A percentile compares a stretch with the other conserved stretches of the same genome.
phyloP scores from a whole-genome alignment of 2,888 invertebrate genomes.

The Apotomis capreana region DNA sequence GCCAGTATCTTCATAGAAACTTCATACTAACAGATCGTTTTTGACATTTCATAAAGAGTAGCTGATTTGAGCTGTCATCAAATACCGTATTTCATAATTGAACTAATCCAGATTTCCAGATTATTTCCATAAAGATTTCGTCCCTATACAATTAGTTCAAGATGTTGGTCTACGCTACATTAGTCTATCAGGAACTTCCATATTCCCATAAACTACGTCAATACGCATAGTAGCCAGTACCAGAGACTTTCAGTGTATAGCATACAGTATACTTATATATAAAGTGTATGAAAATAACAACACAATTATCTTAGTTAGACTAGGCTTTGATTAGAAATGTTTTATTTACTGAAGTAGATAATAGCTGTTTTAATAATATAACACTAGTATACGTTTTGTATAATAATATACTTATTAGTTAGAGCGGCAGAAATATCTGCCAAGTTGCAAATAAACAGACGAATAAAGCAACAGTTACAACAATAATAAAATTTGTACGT shows the following conservation, averaged over 20 bases:
- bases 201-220: neutral
- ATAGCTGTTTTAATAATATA: neutral
- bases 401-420: neutral
- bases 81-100: no score
- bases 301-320: conserved; percentile 33
- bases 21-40: no score
- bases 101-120: neutral
- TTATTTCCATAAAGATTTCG: neutral
- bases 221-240: neutral
- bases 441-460: neutral
- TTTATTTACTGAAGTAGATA: neutral
- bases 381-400: neutral
- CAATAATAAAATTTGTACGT: no score
- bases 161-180: neutral
- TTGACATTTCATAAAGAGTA: no score
- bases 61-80: no score
- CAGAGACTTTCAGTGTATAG: neutral
- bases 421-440: no score
- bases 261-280: conserved; percentile 9
- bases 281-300: conserved; percentile 27
- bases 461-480: neutral
- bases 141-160: neutral
- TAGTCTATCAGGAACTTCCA: neutral
- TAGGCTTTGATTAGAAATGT: conserved; percentile 33
- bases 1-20: no score